A percentile compares a stretch with the other conserved stretches of the same genome.
phyloP scores from a whole-genome alignment of 1,140 invertebrate species.

The Leptinotarsa undecemlineata region DNA sequence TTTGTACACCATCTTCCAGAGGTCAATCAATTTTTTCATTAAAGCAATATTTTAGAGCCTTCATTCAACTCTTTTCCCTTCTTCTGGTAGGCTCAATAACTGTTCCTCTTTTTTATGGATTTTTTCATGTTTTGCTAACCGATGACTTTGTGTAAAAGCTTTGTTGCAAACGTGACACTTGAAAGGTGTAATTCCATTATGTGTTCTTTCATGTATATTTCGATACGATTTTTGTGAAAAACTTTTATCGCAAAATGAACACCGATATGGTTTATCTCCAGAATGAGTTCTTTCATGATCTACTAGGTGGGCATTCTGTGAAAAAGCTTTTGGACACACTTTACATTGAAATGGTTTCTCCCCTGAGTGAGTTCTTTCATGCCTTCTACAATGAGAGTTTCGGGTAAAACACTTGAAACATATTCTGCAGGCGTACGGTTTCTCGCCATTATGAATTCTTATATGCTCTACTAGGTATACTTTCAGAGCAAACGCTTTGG shows the following conservation, averaged over 20 bases:
- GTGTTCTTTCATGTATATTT: constrained; percentile 1
- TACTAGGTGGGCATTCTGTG: constrained; percentile 60
- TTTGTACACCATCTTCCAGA: no score
- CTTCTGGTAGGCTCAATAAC: no score
- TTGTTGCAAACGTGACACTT: not conserved
- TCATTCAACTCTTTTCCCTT: no score
- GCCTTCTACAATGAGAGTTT: constrained; percentile 31
- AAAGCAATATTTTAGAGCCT: no score
- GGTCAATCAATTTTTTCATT: no score
- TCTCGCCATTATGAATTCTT: constrained; percentile 28
- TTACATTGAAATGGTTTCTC: constrained; percentile 65
- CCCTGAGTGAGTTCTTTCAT: constrained; percentile 24
- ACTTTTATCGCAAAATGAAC: constrained; percentile 3
- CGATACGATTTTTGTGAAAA: not conserved
- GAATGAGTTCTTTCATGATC: constrained; percentile 1
- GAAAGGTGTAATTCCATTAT: constrained; percentile 12
- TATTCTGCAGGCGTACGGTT: constrained; percentile 26
- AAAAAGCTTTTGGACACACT: constrained; percentile 62
- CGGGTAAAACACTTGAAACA: constrained; percentile 29
- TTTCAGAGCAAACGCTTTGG: constrained; percentile 25
- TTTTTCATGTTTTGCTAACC: not conserved
- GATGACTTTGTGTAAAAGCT: not conserved
- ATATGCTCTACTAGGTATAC: constrained; percentile 29
- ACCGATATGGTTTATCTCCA: constrained; percentile 18
- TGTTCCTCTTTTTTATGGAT: not conserved